Conservation (phyloP, 1,140 invertebrate genomes). For the Aphaenogaster floridana region DNA sequence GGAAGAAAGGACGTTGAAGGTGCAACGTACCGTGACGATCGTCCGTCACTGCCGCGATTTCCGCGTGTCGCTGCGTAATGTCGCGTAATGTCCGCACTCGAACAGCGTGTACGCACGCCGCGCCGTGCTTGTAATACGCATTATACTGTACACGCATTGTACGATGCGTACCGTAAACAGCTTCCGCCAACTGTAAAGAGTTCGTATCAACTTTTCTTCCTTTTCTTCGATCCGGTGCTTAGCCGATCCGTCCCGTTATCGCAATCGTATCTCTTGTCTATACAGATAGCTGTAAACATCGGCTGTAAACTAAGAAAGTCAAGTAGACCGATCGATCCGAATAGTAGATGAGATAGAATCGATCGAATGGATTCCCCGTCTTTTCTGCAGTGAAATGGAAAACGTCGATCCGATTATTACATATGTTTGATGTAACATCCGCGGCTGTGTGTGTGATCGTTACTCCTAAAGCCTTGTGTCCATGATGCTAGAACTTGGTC, state of each 20-base stretch:
- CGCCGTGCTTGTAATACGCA: too few species aligned
- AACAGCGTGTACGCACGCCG: too few species aligned
- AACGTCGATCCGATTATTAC: background rate
- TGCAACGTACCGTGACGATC: slow-evolving; percentile 34
- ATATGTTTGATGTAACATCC: background rate
- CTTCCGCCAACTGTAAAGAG: slow-evolving; percentile 2
- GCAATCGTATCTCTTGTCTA: background rate
- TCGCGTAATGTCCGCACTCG: background rate
- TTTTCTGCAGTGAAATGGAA: background rate
- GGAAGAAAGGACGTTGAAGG: background rate
- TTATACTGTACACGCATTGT: background rate
- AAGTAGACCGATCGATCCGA: background rate
- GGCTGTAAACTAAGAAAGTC: background rate
- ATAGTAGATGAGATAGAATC: background rate
- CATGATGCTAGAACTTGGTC: too few species aligned
- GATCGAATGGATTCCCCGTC: background rate
- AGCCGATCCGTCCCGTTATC: background rate
- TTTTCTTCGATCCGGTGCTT: background rate
- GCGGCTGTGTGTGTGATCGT: background rate
- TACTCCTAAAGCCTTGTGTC: too few species aligned
- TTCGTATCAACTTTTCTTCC: background rate
- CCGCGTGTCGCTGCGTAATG: background rate
- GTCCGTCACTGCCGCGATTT: slow-evolving; percentile 50
- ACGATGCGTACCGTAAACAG: slow-evolving; percentile 1
- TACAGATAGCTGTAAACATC: background rate